A percentile compares a stretch with the other conserved stretches of the same genome.
These are phyloP conservation scores for Bubalus kerabau DNA, from an alignment of 2,113 vertebrate genomes.

Conservation along the genomic window DNA sequence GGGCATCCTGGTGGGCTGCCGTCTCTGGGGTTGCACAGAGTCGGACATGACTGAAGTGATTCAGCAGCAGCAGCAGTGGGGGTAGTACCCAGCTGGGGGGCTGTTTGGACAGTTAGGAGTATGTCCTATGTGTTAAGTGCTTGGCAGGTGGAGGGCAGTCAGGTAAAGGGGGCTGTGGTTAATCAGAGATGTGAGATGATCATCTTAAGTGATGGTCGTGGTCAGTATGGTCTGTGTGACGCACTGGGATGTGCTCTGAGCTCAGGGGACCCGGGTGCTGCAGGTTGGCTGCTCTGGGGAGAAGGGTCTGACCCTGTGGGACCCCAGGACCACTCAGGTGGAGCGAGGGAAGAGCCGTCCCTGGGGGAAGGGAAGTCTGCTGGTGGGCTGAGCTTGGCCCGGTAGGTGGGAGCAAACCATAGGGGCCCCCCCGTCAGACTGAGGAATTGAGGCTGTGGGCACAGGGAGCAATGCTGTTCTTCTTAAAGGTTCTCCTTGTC, in stretches of 20 bases:
- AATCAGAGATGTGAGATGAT: fast-evolving
- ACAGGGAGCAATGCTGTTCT: fast-evolving
- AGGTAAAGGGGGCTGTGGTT: neutral
- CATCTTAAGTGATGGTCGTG: neutral
- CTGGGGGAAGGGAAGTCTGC: neutral
- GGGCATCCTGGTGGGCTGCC: no score
- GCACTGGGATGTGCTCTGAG: fast-evolving
- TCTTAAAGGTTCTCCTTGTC: neutral
- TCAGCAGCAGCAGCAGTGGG: no score
- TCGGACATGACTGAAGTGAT: no score
- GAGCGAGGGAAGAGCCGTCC: fast-evolving
- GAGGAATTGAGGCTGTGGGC: neutral
- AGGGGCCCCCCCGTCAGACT: no score
- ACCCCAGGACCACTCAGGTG: fast-evolving
- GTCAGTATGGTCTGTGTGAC: fast-evolving
- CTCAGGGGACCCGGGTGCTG: neutral
- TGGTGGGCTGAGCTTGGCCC: neutral
- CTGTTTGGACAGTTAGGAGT: neutral
- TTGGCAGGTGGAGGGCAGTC: neutral
- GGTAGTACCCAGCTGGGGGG: fast-evolving
- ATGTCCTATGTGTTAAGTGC: fast-evolving
- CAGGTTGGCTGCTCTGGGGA: neutral
- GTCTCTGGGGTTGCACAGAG: no score
- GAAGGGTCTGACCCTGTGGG: neutral
- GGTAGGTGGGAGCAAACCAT: neutral